Percentiles rank a stretch among this genome's conserved stretches.
Conservation (phyloP, 2,797 vertebrate genomes). For the Lacerta bilineata region DNA sequence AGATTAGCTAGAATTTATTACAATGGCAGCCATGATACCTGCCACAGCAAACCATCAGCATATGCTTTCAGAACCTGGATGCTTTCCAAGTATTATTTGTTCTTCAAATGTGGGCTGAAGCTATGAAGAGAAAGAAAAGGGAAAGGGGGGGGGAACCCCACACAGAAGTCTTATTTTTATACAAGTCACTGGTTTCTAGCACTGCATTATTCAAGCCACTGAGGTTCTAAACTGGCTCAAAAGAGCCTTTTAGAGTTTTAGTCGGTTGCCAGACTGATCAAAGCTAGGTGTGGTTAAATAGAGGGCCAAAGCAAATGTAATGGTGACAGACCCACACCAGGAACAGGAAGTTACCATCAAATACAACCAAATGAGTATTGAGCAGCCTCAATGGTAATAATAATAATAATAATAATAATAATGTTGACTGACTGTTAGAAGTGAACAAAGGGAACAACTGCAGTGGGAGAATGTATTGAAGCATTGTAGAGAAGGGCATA, state of each 20-base stretch:
- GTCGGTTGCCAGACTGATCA: neutral
- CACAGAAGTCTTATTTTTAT: neutral
- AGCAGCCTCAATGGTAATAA: no score
- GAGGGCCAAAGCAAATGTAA: neutral
- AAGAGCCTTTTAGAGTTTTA: neutral
- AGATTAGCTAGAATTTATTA: conserved; percentile 34
- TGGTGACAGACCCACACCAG: no score
- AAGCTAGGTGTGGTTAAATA: neutral
- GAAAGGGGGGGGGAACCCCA: neutral
- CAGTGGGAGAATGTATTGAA: no score
- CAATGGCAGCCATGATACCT: neutral
- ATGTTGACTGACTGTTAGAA: no score
- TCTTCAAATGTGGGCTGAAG: neutral
- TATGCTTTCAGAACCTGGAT: neutral
- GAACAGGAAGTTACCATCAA: no score
- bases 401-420: no score
- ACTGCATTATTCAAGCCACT: neutral
- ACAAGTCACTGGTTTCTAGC: neutral
- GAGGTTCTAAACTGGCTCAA: neutral
- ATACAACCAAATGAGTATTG: no score
- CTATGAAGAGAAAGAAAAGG: neutral
- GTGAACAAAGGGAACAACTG: no score
- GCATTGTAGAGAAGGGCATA: no score
- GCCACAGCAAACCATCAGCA: neutral
- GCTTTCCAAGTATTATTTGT: neutral